Evolutionary conservation across 2,113 vertebrate species (phyloP).

Genomic region (Hylia prasina): DNA sequence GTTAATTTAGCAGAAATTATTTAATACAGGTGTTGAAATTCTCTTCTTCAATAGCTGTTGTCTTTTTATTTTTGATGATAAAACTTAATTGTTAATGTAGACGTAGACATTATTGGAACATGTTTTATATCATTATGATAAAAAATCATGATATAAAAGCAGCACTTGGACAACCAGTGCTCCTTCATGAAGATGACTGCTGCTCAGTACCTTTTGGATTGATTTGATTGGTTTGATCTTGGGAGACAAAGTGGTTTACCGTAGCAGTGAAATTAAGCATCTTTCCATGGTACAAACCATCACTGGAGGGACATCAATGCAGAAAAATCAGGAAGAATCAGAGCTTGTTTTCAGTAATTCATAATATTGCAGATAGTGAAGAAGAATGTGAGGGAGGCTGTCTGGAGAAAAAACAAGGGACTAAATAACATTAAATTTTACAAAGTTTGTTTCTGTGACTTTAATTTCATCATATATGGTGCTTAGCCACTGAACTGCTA

Average conservation of each 20-base stretch:
- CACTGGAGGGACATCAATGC: neutral
- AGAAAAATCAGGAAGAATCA: neutral
- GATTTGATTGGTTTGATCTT: neutral
- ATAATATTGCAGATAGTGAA: neutral
- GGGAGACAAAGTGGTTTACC: neutral
- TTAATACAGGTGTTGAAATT: neutral
- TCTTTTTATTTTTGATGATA: neutral
- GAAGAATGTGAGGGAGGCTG: neutral
- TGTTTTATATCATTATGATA: neutral
- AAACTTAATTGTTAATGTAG: neutral
- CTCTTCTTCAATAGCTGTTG: neutral
- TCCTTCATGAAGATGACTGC: neutral
- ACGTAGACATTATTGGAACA: neutral
- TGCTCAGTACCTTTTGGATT: neutral
- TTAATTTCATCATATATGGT: neutral
- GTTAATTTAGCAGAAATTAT: neutral
- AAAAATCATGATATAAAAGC: neutral
- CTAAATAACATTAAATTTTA: neutral
- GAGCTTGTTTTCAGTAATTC: neutral
- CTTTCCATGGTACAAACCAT: constrained; percentile 33
- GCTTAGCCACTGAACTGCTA: constrained; percentile 11
- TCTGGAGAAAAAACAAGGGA: neutral
- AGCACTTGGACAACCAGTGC: neutral
- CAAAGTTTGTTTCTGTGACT: neutral
- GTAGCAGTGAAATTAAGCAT: constrained; percentile 39